Conservation (phyloP, 2,888 invertebrate genomes). For the Vanessa cardui region DNA sequence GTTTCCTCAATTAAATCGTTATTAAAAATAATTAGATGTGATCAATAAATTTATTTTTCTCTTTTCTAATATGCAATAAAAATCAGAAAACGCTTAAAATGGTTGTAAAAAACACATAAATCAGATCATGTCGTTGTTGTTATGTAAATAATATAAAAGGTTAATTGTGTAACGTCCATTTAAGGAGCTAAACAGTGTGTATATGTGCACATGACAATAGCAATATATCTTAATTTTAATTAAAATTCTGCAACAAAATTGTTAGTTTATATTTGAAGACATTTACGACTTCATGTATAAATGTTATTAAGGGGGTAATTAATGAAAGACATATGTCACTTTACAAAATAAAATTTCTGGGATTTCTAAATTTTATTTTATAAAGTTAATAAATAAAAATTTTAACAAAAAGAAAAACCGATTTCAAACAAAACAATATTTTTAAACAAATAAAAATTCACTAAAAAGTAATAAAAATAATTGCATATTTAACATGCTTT, state of each 20-base stretch:
- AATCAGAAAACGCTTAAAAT: neutral
- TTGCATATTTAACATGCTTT: too few species aligned
- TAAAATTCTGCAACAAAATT: slow-evolving; percentile 4
- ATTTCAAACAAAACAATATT: too few species aligned
- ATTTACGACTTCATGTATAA: too few species aligned
- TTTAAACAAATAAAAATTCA: too few species aligned
- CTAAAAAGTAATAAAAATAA: too few species aligned
- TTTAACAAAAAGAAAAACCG: too few species aligned
- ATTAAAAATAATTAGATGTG: neutral
- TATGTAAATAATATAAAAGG: slow-evolving; percentile 12
- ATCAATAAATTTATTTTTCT: neutral
- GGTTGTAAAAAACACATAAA: slow-evolving; percentile 7
- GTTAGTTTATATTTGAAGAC: too few species aligned
- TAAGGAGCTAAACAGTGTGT: neutral
- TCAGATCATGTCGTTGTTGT: slow-evolving; percentile 1
- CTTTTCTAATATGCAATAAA: slow-evolving; percentile 9
- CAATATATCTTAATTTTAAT: slow-evolving; percentile 11
- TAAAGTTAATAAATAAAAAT: too few species aligned
- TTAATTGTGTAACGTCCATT: slow-evolving; percentile 12
- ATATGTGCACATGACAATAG: neutral
- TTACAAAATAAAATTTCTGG: too few species aligned
- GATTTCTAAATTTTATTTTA: too few species aligned
- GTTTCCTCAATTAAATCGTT: neutral
- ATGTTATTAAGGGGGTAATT: too few species aligned
- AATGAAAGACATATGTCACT: too few species aligned